Conservation (phyloP, 64 coral and sea anemone species). For the Dendrophyllia cribrosa region DNA sequence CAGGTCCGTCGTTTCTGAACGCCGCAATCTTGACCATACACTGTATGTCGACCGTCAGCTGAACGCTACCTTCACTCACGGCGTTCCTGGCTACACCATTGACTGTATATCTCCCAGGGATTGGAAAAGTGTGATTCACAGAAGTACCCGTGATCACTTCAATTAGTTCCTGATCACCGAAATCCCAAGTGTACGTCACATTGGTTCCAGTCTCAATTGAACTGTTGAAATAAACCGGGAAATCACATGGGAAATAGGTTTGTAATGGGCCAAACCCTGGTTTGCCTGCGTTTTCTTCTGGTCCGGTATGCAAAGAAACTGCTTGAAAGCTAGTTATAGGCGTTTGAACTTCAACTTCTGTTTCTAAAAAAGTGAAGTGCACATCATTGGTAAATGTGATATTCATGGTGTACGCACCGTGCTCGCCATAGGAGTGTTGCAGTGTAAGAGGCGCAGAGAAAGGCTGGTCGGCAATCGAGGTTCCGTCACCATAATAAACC, state of each 20-base stretch:
- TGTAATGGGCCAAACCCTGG: conserved; percentile 59
- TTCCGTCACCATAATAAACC: conserved; percentile 74
- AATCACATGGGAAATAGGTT: conserved; percentile 69
- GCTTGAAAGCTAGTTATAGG: conserved; percentile 47
- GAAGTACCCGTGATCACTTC: conserved; percentile 9
- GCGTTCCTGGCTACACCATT: conserved; percentile 55
- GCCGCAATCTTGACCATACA: conserved; percentile 34
- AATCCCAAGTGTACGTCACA: conserved; percentile 64
- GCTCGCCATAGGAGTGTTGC: conserved; percentile 34
- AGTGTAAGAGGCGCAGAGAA: conserved; percentile 6
- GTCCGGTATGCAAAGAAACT: conserved; percentile 52
- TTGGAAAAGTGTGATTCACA: conserved; percentile 55
- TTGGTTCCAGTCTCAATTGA: conserved; percentile 82
- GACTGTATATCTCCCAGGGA: conserved; percentile 6
- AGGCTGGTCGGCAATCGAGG: neutral
- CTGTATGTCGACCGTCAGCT: conserved; percentile 38
- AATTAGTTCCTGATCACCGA: conserved; percentile 50
- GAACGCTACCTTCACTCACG: conserved; percentile 24
- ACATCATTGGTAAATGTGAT: conserved; percentile 69
- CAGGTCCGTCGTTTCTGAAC: conserved; percentile 73
- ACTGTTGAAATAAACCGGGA: conserved; percentile 37
- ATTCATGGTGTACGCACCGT: conserved; percentile 74
- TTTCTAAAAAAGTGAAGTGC: conserved; percentile 12
- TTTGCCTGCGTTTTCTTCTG: conserved; percentile 53
- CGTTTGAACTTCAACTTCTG: conserved; percentile 75